A percentile compares a stretch with the other conserved stretches of the same genome.
Conservation (phyloP, 1,140 invertebrate genomes). For the Harlomillsia oculata region DNA sequence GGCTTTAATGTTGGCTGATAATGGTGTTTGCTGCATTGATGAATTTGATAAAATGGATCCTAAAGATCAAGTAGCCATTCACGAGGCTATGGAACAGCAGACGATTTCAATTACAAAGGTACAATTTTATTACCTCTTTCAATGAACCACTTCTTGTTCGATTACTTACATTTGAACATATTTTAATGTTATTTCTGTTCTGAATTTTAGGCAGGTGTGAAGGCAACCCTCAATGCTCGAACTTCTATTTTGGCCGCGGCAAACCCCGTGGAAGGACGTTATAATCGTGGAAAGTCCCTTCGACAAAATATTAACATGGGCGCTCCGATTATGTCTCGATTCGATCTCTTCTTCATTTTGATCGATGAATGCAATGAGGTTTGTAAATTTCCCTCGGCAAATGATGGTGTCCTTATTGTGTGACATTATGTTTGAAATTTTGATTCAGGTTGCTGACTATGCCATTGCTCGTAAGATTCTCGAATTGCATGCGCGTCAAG, state of each 20-base stretch:
- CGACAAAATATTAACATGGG: slow-evolving; percentile 89
- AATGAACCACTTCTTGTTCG: too few relatives aligned
- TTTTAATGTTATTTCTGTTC: slow-evolving; percentile 1
- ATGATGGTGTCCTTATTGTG: not conserved
- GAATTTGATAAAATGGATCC: slow-evolving; percentile 99
- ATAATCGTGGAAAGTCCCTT: slow-evolving; percentile 87
- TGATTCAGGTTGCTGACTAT: slow-evolving; percentile 65
- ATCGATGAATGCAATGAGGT: slow-evolving; percentile 92
- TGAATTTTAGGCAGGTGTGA: slow-evolving; percentile 70
- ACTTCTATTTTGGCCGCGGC: slow-evolving; percentile 97
- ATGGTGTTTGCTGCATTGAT: slow-evolving; percentile 98
- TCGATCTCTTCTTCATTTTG: slow-evolving; percentile 97
- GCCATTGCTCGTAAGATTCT: slow-evolving; percentile 93
- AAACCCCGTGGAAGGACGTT: slow-evolving; percentile 91
- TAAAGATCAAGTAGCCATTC: slow-evolving; percentile 95
- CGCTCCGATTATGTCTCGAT: slow-evolving; percentile 98
- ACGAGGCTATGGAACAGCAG: slow-evolving; percentile 99
- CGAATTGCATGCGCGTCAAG: slow-evolving; percentile 73
- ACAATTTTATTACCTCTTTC: slow-evolving; percentile 5
- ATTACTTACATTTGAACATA: not conserved
- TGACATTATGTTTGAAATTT: not conserved
- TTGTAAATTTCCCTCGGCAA: slow-evolving; percentile 10
- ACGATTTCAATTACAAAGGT: slow-evolving; percentile 96
- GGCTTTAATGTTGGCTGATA: slow-evolving; percentile 97
- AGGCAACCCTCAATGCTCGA: slow-evolving; percentile 92